Base-by-base conservation (phyloP, 2,113 vertebrate genomes). In the Planiliza haematocheilus region DNA sequence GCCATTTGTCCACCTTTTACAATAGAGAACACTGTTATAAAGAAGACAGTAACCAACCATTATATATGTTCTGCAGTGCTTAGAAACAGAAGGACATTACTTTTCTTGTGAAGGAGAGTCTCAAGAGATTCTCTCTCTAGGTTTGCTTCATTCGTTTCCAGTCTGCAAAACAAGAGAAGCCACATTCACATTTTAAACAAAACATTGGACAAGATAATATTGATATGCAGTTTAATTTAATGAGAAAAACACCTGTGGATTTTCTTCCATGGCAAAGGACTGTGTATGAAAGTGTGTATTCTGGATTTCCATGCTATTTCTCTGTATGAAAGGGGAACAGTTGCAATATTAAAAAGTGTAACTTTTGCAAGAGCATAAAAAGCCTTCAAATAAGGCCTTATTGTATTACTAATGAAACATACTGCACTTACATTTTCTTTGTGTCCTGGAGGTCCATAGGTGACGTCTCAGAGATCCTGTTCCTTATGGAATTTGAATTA, bases 61-160 rank as follows among this genome's bases (percentile, higher is more conserved):
- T 39, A 57, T 57, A 81, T 85, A 69, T 58, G 62, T 38, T 74
- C 45, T 60, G 20, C n/a, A 18, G 39, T 73, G 61, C 51, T 74
- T 85, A 59, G 64, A 56, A 77, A 42, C 13, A 14, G 55, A 58
- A 12, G 20, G 34, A 70, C 94, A 95, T 96, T 94, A 96, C 95
- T 91, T 93, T 95, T 95, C 76, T 91, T 93, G 69, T 94, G 92
- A 46, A 96, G 92, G 24, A 96, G 89, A 49, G 93, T 93, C 81
- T 96, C 94, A 21, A 97, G 95, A 12, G 95, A 93, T 86, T 95
- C 88, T 39, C 89, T 93, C 93, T 91, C 93, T 36, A 92, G 86
- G 71, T 68, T 84, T 3, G 91, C 91, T 91, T 96, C 94, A 74
- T 94, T 93, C 16, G 92, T 91, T 43, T 94, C 91, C 49, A 94